A percentile compares a stretch with the other conserved stretches of the same genome.
phyloP scores from a whole-genome alignment of 2,113 vertebrate species.

The Cyprinodon brontotheroides region DNA sequence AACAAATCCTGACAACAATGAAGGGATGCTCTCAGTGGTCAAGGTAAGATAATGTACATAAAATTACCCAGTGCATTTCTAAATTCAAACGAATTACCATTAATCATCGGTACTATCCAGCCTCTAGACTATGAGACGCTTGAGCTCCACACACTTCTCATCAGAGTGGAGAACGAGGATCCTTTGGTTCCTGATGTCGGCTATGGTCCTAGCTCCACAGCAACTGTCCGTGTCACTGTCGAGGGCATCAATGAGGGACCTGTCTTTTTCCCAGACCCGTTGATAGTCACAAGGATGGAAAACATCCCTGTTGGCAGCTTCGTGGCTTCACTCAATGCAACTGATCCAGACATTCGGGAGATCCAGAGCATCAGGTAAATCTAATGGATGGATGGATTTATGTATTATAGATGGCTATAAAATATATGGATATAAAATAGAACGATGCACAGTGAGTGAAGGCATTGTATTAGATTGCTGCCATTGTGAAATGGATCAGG shows the following conservation, averaged over 20 bases:
- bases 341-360: slow-evolving; percentile 91
- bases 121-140: slow-evolving; percentile 92
- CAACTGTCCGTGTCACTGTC: slow-evolving; percentile 89
- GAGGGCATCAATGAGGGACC: slow-evolving; percentile 94
- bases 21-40: slow-evolving; percentile 95
- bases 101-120: slow-evolving; percentile 54
- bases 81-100: not conserved
- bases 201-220: slow-evolving; percentile 92
- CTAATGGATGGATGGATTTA: too few relatives aligned
- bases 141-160: slow-evolving; percentile 87
- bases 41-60: slow-evolving; percentile 81
- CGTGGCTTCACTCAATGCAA: slow-evolving; percentile 89
- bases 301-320: slow-evolving; percentile 88
- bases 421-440: too few relatives aligned
- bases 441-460: too few relatives aligned
- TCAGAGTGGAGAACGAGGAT: slow-evolving; percentile 97
- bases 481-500: too few relatives aligned
- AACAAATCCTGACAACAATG: slow-evolving; percentile 93
- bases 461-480: too few relatives aligned
- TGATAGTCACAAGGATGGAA: slow-evolving; percentile 86
- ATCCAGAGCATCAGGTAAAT: slow-evolving; percentile 90
- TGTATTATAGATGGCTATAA: too few relatives aligned
- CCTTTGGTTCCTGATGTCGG: slow-evolving; percentile 86
- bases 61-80: not conserved
- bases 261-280: slow-evolving; percentile 91